Evolutionary conservation across 2,888 invertebrate genomes (phyloP), one percentile per base, ranked within the genome.

Genomic region (Smittia sp.): DNA sequence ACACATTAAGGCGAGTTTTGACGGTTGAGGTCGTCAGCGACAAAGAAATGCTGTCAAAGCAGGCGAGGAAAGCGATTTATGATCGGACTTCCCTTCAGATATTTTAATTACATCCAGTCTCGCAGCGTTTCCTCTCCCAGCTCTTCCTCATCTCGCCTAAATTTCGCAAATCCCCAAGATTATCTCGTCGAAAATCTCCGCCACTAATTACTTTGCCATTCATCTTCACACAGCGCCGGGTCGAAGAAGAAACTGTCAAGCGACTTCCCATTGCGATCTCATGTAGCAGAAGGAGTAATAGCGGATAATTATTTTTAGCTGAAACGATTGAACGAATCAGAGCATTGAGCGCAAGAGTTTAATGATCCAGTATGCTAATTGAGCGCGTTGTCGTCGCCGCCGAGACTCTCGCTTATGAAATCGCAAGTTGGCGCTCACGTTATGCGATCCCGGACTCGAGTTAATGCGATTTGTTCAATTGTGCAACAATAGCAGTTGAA

Each of bases 201-300:
- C 58, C 18, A 18, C 68, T 68, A 68, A 68, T 46, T 46, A 68
- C 38, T 46, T 68, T n/a, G 46, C 68, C 46, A 68, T 68, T 68
- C 46, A 68, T 68, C 68, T 66, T 66, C 32, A 58, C 22, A 58
- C 58, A 58, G 58, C 58, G 58, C 22, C 58, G 22, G 58, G 58
- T 18, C 22, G 46, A 58, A 58, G 32, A 32, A 32, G 9, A 46
- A n/a, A 46, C 15, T 58, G 18, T 58, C 58, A 58, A 58, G 9
- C 22, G 2, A 58, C 3, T 58, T 58, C 58, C 22, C 58, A 18
- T 58, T 22, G 9, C 22, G 2, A 58, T 58, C 9, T 58, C 9
- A 22, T 13, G 22, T 58, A 18, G 58, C 18, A 58, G 58, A 18
- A n/a, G n/a, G n/a, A n/a, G n/a, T n/a, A n/a, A n/a, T n/a, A n/a